A percentile compares a stretch with the other conserved stretches of the same genome.
Evolutionary conservation across 2,113 vertebrate genomes (phyloP).

Genomic region (Zosterops lateralis): DNA sequence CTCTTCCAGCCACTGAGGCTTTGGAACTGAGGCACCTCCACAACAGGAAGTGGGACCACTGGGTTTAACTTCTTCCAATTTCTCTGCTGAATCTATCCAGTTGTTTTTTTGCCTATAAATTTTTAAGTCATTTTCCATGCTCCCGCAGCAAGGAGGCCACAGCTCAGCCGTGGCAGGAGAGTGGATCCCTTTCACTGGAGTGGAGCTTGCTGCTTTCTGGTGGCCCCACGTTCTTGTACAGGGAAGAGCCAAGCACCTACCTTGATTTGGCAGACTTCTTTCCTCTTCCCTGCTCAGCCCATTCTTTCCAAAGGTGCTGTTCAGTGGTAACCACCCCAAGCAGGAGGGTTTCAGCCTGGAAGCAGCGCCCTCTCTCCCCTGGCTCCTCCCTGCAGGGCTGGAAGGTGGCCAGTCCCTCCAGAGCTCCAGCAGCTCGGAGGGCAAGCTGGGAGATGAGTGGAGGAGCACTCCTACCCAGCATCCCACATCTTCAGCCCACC

Average conservation of each 20-base stretch:
- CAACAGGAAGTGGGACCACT: rapidly evolving
- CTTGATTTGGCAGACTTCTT: background rate
- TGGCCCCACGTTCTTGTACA: rapidly evolving
- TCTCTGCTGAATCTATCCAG: background rate
- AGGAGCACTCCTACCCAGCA: background rate
- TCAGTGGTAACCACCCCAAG: background rate
- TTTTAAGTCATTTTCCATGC: background rate
- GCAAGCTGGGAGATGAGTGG: rapidly evolving
- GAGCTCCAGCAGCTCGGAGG: rapidly evolving
- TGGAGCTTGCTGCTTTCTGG: background rate
- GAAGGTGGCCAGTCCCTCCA: background rate
- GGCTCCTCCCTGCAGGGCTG: background rate
- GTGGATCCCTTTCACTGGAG: background rate
- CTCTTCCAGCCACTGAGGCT: background rate
- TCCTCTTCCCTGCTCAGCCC: background rate
- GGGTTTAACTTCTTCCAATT: background rate
- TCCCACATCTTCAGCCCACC: background rate
- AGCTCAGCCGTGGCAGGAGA: background rate
- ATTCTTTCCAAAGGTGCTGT: background rate
- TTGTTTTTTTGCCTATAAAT: background rate
- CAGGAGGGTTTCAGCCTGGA: background rate
- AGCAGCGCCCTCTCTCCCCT: background rate
- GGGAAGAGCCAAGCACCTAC: background rate
- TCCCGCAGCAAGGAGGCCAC: background rate
- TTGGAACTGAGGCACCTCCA: background rate